Evolutionary conservation across 2,888 invertebrate genomes (phyloP).

Genomic region (Lasioglossum marginatum): DNA sequence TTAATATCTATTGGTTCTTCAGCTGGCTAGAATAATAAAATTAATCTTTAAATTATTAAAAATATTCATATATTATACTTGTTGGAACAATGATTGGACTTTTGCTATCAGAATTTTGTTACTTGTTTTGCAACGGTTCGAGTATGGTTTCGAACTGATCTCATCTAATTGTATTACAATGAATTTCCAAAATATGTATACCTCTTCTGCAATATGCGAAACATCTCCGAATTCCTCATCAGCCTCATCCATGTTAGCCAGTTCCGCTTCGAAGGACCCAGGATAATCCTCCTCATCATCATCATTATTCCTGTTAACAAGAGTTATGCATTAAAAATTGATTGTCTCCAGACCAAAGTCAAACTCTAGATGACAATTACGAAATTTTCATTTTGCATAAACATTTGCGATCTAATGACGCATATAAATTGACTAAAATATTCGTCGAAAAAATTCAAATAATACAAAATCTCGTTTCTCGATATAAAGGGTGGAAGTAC

Average conservation of each 20-base stretch:
- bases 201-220: conserved; percentile 85
- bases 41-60: conserved; percentile 25
- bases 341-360: neutral
- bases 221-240: conserved; percentile 86
- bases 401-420: too few relatives aligned
- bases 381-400: neutral
- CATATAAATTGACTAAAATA: too few relatives aligned
- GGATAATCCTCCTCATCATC: conserved; percentile 89
- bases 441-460: neutral
- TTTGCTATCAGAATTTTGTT: neutral
- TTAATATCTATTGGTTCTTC: conserved; percentile 11
- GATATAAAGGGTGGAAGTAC: neutral
- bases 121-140: neutral
- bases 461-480: neutral
- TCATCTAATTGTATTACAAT: neutral
- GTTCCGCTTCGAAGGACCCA: conserved; percentile 89
- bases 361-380: neutral
- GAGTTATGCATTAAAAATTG: neutral
- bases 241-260: conserved; percentile 88
- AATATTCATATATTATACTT: too few relatives aligned
- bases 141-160: too few relatives aligned
- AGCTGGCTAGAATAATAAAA: conserved; percentile 46
- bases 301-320: conserved; percentile 75
- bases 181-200: conserved; percentile 52
- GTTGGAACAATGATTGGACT: neutral